These are phyloP conservation scores for Tryphoninae sp. DNA, from an alignment of 2,888 invertebrate genomes.

Conservation along the genomic window DNA sequence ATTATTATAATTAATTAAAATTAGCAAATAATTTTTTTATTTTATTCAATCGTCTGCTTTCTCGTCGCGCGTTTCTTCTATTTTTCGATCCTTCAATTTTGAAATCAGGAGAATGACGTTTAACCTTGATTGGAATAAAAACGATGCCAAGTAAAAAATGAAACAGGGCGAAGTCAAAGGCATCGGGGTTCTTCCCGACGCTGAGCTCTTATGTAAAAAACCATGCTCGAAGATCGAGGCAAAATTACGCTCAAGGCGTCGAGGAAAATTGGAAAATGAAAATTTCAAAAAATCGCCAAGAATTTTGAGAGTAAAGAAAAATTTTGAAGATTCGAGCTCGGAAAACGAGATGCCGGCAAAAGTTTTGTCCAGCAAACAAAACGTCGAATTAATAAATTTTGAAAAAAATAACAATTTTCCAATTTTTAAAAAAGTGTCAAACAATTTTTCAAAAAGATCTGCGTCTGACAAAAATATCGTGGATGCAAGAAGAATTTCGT, in stretches of 20 bases:
- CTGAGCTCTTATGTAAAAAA: slow-evolving; percentile 17
- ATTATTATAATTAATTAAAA: too few species aligned
- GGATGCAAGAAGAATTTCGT: background rate
- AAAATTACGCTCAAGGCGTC: slow-evolving; percentile 50
- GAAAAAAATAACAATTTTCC: slow-evolving; percentile 7
- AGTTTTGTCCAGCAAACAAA: slow-evolving; percentile 59
- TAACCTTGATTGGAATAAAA: slow-evolving; percentile 25
- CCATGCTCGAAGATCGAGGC: slow-evolving; percentile 56
- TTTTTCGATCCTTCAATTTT: slow-evolving; percentile 24
- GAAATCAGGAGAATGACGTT: slow-evolving; percentile 29
- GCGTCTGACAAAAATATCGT: background rate
- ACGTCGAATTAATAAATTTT: slow-evolving; percentile 60
- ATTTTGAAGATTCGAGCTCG: slow-evolving; percentile 36
- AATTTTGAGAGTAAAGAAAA: background rate
- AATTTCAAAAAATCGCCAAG: background rate
- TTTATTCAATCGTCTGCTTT: slow-evolving; percentile 1
- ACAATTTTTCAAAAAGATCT: background rate
- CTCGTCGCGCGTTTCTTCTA: background rate
- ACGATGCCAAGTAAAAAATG: slow-evolving; percentile 25
- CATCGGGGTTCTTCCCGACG: slow-evolving; percentile 31
- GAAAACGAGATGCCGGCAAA: slow-evolving; percentile 52
- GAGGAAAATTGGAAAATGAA: slow-evolving; percentile 45
- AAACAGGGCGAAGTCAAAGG: slow-evolving; percentile 25
- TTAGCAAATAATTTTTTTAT: background rate
- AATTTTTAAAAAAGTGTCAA: background rate